Conservation (phyloP, 2,797 vertebrate genomes). For the Glyptemys insculpta region DNA sequence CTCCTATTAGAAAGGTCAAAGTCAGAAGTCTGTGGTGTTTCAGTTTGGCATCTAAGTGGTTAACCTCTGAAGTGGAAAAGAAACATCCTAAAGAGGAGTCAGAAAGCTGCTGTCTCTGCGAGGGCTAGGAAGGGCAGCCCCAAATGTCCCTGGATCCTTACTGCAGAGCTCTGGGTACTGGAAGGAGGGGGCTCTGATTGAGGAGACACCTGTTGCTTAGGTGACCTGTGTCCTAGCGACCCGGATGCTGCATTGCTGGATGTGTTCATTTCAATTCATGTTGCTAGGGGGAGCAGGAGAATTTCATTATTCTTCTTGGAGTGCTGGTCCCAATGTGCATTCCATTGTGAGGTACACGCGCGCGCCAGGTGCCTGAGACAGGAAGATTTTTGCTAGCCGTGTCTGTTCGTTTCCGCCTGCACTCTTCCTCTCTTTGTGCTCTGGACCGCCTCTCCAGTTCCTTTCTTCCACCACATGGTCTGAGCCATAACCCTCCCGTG, state of each 20-base stretch:
- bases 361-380: no score
- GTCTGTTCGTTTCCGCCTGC: no score
- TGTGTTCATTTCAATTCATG: neutral
- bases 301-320: neutral
- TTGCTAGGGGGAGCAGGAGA: neutral
- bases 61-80: neutral
- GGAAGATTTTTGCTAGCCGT: no score
- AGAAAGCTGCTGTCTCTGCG: neutral
- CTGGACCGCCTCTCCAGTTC: no score
- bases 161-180: neutral
- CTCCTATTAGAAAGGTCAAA: neutral
- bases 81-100: neutral
- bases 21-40: neutral
- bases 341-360: neutral
- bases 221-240: neutral
- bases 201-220: neutral
- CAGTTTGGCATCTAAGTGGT: neutral
- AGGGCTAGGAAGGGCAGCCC: neutral
- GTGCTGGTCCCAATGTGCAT: neutral
- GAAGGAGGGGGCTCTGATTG: neutral
- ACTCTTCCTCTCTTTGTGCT: no score
- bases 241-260: neutral
- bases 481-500: no score
- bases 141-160: neutral
- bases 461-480: no score